These are phyloP conservation scores for Pteropus rufus DNA, from an alignment of 2,797 vertebrate genomes.

Conservation along the genomic window DNA sequence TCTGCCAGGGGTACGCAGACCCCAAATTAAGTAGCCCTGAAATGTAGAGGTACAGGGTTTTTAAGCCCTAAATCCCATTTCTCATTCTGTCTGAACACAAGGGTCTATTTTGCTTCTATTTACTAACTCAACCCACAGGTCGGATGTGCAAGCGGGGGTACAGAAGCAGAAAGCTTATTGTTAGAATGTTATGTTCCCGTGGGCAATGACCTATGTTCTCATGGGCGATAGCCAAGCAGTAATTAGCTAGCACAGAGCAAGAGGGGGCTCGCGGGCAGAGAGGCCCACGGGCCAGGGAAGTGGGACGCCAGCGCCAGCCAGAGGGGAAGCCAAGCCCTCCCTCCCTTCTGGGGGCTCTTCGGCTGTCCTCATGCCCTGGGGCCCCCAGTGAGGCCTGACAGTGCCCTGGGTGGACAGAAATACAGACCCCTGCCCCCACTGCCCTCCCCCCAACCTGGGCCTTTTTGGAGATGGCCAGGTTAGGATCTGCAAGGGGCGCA, in stretches of 20 bases:
- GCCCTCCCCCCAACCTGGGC: neutral
- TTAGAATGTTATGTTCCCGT: too few species aligned
- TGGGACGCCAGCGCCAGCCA: neutral
- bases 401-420: neutral
- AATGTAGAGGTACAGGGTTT: too few species aligned
- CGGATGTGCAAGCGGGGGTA: too few species aligned
- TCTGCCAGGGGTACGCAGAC: too few species aligned
- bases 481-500: neutral
- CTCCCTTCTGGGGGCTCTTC: neutral
- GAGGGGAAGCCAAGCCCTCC: neutral
- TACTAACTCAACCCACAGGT: too few species aligned
- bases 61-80: too few species aligned
- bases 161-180: too few species aligned
- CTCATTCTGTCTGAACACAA: too few species aligned
- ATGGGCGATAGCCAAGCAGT: too few species aligned
- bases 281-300: accelerated
- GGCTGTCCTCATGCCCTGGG: neutral
- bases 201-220: too few species aligned
- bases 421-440: neutral
- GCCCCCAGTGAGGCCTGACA: neutral
- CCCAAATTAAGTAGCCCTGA: too few species aligned
- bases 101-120: too few species aligned
- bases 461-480: neutral
- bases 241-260: neutral
- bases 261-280: neutral